phyloP scores from a whole-genome alignment of 2,888 invertebrate genomes.

The Teleogryllus oceanicus region DNA sequence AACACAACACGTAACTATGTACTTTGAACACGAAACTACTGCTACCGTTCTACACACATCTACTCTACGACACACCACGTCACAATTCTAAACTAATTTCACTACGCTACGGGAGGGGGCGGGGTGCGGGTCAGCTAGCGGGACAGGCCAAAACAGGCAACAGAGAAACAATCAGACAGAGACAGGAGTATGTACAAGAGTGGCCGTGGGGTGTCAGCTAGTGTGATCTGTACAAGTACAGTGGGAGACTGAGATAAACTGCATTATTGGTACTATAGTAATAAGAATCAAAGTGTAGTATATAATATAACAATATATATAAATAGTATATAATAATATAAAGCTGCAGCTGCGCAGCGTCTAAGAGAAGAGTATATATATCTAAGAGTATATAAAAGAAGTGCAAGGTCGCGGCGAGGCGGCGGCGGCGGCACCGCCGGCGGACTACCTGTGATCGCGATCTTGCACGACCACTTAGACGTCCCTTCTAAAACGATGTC shows the following conservation, averaged over 20 bases:
- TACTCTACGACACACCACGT: not conserved
- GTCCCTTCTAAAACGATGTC: constrained; percentile 97
- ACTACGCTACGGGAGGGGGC: not conserved
- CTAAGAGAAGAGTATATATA: not conserved
- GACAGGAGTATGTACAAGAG: constrained; percentile 18
- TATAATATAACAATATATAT: constrained; percentile 2
- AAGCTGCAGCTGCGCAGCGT: constrained; percentile 19
- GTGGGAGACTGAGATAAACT: constrained; percentile 7
- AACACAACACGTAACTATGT: not conserved
- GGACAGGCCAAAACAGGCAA: not conserved
- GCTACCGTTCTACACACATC: not conserved
- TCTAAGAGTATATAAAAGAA: not conserved
- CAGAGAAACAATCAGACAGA: not conserved
- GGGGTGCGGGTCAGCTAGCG: not conserved
- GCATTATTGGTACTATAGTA: not conserved
- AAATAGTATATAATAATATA: not conserved
- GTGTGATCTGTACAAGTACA: constrained; percentile 12
- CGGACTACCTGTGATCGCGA: constrained; percentile 93
- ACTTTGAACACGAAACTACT: no score
- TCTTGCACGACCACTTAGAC: constrained; percentile 99
- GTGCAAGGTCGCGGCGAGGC: not conserved
- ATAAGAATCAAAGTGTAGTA: constrained; percentile 7
- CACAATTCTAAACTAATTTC: not conserved
- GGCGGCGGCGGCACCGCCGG: not conserved
- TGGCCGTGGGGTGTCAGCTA: constrained; percentile 6